Conservation (phyloP, 2,797 vertebrate species). For the Trematomus bernacchii region DNA sequence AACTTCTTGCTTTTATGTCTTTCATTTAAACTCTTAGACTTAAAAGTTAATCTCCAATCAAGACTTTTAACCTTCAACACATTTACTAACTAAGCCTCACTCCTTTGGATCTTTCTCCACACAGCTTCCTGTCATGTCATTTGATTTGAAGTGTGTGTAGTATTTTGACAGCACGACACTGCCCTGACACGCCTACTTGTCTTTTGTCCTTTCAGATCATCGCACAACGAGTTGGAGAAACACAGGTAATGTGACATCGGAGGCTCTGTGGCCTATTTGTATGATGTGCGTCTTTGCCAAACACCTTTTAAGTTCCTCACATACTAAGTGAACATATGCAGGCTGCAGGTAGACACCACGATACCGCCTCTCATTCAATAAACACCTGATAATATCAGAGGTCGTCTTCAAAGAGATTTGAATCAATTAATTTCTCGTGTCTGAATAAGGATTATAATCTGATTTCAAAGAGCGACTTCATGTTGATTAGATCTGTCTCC, state of each 20-base stretch:
- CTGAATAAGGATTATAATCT: constrained; percentile 56
- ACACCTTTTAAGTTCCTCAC: constrained; percentile 4
- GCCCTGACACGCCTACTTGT: constrained; percentile 30
- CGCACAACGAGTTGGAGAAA: constrained; percentile 99
- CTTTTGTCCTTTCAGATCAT: constrained; percentile 83
- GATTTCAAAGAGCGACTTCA: constrained; percentile 61
- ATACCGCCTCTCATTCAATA: constrained; percentile 26
- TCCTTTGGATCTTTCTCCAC: neutral
- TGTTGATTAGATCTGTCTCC: constrained; percentile 62
- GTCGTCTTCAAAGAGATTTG: constrained; percentile 56
- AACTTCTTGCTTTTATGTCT: constrained; percentile 35
- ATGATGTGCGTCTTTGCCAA: constrained; percentile 19
- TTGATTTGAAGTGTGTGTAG: constrained; percentile 19
- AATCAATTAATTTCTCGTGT: constrained; percentile 53
- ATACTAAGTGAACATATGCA: neutral
- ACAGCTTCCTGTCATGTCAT: constrained; percentile 11
- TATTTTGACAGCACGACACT: constrained; percentile 2
- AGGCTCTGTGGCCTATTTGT: constrained; percentile 11
- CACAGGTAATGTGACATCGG: constrained; percentile 91
- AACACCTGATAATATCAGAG: constrained; percentile 27
- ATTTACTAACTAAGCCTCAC: constrained; percentile 25
- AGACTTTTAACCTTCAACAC: constrained; percentile 19
- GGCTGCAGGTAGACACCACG: constrained; percentile 30
- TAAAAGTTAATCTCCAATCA: too few relatives aligned
- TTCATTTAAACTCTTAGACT: constrained; percentile 2